A percentile compares a stretch with the other conserved stretches of the same genome.
phyloP scores from a whole-genome alignment of 2,797 vertebrate species.

The Pangasius larnaudii region DNA sequence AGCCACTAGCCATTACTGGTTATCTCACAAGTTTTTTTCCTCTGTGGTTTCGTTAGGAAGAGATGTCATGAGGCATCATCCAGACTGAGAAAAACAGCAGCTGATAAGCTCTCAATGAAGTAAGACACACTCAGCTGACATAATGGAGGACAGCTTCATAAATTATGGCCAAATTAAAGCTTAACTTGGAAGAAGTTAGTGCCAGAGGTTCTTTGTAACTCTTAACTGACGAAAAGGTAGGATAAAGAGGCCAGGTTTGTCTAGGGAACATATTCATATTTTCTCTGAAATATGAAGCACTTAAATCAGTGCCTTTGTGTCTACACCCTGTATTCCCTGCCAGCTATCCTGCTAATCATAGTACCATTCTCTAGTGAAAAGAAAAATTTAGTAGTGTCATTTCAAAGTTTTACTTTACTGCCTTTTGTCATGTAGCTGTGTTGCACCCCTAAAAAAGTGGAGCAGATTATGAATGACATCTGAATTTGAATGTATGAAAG shows the following conservation, averaged over 20 bases:
- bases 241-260: neutral
- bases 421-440: neutral
- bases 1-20: conserved; percentile 13
- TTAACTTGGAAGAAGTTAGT: conserved; percentile 15
- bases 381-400: neutral
- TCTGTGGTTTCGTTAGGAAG: conserved; percentile 16
- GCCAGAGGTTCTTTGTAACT: conserved; percentile 1
- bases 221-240: conserved; percentile 1
- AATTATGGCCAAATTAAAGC: conserved; percentile 33
- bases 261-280: neutral
- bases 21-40: neutral
- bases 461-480: too few relatives aligned
- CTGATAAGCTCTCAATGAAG: conserved; percentile 26
- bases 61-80: neutral
- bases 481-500: too few relatives aligned
- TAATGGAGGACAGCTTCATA: conserved; percentile 22
- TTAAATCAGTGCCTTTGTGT: neutral
- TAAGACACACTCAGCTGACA: conserved; percentile 7
- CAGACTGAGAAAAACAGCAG: conserved; percentile 16
- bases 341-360: neutral
- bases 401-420: neutral
- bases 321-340: neutral
- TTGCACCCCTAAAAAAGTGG: too few relatives aligned
- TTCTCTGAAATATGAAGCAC: neutral
- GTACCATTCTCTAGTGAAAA: neutral